phyloP scores from a whole-genome alignment of 2,113 vertebrate species.

The Aegithalos caudatus region DNA sequence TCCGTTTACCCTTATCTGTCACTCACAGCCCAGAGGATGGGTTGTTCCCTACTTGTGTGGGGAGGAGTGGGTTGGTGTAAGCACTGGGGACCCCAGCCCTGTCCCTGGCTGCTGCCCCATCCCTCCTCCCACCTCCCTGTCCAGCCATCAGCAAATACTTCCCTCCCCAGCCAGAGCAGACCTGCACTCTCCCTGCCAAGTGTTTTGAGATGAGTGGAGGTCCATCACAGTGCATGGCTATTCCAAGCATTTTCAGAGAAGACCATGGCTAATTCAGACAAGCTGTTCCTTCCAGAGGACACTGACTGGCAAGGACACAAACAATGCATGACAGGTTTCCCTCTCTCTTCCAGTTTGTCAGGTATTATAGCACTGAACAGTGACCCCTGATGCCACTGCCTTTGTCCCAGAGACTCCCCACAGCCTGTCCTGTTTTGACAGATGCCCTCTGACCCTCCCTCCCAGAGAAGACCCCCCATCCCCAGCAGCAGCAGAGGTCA shows the following conservation, averaged over 20 bases:
- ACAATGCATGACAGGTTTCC: background rate
- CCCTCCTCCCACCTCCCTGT: fast-evolving
- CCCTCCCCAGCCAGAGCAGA: fast-evolving
- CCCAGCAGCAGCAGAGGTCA: background rate
- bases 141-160: background rate
- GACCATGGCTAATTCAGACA: background rate
- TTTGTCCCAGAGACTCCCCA: background rate
- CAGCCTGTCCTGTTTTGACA: background rate
- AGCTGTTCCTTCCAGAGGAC: background rate
- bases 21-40: fast-evolving
- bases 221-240: fast-evolving
- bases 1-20: background rate
- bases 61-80: background rate
- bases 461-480: background rate
- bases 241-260: background rate
- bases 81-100: background rate
- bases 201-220: background rate
- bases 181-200: background rate
- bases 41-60: fast-evolving
- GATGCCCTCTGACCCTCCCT: background rate
- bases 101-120: fast-evolving
- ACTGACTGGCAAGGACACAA: background rate
- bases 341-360: fast-evolving
- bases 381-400: background rate
- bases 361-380: background rate